A percentile compares a stretch with the other conserved stretches of the same genome.
These are phyloP conservation scores for Vipera ursinii DNA, from an alignment of 2,797 vertebrate species.

Conservation along the genomic window DNA sequence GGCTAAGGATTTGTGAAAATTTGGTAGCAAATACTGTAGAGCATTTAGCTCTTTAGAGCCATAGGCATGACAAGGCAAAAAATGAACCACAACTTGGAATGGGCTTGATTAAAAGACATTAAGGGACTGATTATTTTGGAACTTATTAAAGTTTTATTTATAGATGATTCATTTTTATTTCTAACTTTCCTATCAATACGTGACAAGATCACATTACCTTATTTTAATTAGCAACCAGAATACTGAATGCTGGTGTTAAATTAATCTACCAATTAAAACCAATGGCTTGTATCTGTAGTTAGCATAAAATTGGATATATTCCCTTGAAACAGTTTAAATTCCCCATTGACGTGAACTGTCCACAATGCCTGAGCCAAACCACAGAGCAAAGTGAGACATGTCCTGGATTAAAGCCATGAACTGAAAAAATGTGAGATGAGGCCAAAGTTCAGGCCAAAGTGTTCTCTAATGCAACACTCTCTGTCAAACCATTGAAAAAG, in stretches of 20 bases:
- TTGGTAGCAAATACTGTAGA: background rate
- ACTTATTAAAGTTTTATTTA: background rate
- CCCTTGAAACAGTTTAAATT: background rate
- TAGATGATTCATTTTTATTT: slow-evolving; percentile 45
- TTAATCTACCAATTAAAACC: background rate
- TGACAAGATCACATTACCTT: slow-evolving; percentile 42
- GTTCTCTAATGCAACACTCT: background rate
- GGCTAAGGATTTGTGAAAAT: background rate
- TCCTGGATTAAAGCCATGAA: background rate
- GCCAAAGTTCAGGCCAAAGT: background rate
- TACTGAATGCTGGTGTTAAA: background rate
- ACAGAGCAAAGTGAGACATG: background rate
- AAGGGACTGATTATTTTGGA: accelerated
- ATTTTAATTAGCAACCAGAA: slow-evolving; percentile 43
- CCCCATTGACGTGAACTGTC: background rate
- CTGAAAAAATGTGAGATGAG: background rate
- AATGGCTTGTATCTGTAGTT: background rate
- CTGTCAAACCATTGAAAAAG: background rate
- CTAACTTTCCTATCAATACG: slow-evolving; percentile 26
- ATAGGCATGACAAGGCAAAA: background rate
- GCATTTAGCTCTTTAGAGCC: background rate
- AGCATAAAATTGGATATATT: background rate
- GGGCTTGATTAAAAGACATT: background rate
- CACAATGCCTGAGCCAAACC: background rate
- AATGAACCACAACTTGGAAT: accelerated